These are phyloP conservation scores for Steinernema khuongi DNA, from an alignment of 1,140 invertebrate genomes.

Conservation along the genomic window DNA sequence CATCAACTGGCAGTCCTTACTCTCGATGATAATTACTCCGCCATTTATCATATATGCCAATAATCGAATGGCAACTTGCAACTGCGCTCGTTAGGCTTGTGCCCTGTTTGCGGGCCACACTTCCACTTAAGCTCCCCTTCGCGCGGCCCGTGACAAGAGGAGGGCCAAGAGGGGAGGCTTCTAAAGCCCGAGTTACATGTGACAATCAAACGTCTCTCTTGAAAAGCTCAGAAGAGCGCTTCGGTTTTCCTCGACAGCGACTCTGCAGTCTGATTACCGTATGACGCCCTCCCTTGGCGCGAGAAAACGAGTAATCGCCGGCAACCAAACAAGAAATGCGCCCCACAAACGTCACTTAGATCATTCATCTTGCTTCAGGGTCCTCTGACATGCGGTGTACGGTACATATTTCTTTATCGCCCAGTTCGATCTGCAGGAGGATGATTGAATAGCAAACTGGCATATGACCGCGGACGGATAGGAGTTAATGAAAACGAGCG, in stretches of 20 bases:
- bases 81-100: background rate
- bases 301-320: slow-evolving; percentile 3
- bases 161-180: too few species aligned
- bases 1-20: background rate
- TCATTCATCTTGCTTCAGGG: slow-evolving; percentile 13
- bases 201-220: too few species aligned
- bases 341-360: slow-evolving; percentile 1
- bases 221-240: too few species aligned
- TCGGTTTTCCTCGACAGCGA: too few species aligned
- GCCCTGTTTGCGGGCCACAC: too few species aligned
- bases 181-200: too few species aligned
- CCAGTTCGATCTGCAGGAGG: background rate
- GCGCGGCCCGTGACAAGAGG: background rate
- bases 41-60: slow-evolving; percentile 9
- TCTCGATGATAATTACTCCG: slow-evolving; percentile 5
- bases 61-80: background rate
- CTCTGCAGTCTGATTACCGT: background rate
- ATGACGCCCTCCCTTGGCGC: background rate
- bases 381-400: background rate
- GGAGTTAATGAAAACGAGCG: too few species aligned
- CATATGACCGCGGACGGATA: slow-evolving; percentile 1
- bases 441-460: background rate
- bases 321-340: background rate
- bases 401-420: slow-evolving; percentile 7
- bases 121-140: too few species aligned